Conservation (phyloP, 2,113 vertebrate genomes). For the Phylloscopus trochilus region DNA sequence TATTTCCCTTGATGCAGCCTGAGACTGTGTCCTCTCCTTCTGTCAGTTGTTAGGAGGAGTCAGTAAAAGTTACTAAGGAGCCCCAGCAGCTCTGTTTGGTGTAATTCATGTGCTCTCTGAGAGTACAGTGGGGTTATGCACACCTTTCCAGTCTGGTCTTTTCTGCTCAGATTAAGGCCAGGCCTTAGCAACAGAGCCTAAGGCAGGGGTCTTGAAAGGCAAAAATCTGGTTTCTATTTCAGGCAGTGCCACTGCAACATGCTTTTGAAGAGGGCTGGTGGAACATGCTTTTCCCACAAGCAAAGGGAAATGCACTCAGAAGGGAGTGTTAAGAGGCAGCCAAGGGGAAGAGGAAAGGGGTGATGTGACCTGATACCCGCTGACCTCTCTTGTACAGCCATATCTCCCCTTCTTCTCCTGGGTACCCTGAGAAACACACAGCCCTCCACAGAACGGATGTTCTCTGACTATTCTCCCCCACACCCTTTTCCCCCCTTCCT, state of each 20-base stretch:
- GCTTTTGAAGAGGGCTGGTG: neutral
- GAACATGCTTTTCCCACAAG: conserved; percentile 16
- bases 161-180: neutral
- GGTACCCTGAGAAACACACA: conserved; percentile 38
- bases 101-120: neutral
- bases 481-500: neutral
- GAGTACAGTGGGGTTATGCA: neutral
- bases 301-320: conserved; percentile 31
- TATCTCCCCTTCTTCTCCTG: conserved; percentile 49
- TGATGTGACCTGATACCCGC: conserved; percentile 35
- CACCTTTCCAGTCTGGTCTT: neutral
- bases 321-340: conserved; percentile 29
- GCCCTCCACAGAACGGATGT: conserved; percentile 5
- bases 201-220: neutral
- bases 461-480: neutral
- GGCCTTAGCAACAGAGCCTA: neutral
- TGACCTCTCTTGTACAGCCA: conserved; percentile 24
- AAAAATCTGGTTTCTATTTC: conserved; percentile 26
- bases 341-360: conserved; percentile 49
- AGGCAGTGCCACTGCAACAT: neutral
- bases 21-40: too few species aligned
- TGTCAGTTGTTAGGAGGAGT: neutral
- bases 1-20: too few species aligned
- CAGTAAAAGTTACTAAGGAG: neutral
- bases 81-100: neutral